Evolutionary conservation across 2,113 vertebrate genomes (phyloP), one percentile per base, ranked within the genome.

Genomic region (Furnarius figulus): DNA sequence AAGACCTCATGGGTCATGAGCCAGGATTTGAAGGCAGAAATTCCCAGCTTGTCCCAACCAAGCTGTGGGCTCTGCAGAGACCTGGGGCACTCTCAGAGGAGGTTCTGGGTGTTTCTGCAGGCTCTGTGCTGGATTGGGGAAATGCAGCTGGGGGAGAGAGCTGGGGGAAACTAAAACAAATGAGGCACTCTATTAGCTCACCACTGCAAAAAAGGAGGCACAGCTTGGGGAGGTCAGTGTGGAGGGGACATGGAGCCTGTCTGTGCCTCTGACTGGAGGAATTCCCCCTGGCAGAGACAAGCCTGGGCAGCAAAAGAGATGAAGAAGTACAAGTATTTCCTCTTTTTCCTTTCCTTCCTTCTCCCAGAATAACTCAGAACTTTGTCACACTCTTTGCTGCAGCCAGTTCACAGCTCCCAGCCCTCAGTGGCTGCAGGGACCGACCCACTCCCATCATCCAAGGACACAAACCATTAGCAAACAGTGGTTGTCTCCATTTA

Each of bases 331-430:
- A 86, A 72, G 5, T 27, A 35, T 63, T 97, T 96, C 93, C 85
- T 72, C 95, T 91, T 97, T 95, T 93, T 88, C 18, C 87, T 95
- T 92, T 85, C 90, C 82, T 95, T 89, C 72, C 91, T 86, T 58
- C 56, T 56, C 85, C 56, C 35, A 65, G 31, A 96, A 94, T 74
- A 96, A 87, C 50, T 33, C 31, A 33, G 44, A 53, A 46, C 65
- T 92, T 67, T 5, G 16, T 56, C 33, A 66, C 17, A 52, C 47
- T 63, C 56, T 52, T 75, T 55, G 28, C n/a, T 24, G 40, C 37
- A 55, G 68, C n/a, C 70, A 37, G n/a, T 14, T 82, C 56, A 33
- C 17, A 53, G 63, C 56, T 77, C 61, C n/a, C 67, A 67, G 20
- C 20, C 24, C 33, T 68, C 35, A 0, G 1, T 7, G 18, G 30